phyloP scores from a whole-genome alignment of 2,888 invertebrate genomes.

The Phoronis australis region DNA sequence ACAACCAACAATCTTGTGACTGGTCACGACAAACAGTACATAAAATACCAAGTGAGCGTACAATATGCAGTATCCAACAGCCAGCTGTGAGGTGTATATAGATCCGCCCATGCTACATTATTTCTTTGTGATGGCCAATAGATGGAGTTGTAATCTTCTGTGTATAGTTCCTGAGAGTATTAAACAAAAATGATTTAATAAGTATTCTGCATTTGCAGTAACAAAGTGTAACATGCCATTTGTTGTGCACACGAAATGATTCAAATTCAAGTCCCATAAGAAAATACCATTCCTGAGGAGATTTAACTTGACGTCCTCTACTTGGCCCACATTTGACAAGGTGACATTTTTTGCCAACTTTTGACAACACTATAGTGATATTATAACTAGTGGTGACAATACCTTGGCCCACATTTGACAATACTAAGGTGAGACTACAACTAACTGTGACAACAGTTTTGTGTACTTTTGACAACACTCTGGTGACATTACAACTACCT shows the following conservation, averaged over 20 bases:
- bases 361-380: no score
- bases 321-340: no score
- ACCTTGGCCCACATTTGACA: no score
- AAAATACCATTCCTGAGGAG: neutral
- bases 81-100: conserved; percentile 35
- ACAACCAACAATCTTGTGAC: no score
- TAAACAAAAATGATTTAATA: neutral
- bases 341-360: no score
- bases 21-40: no score
- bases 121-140: conserved; percentile 32
- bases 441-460: no score
- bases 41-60: no score
- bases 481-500: no score
- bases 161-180: conserved; percentile 27
- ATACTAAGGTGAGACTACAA: no score
- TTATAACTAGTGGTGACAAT: no score
- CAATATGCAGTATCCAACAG: conserved; percentile 27
- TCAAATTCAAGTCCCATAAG: neutral
- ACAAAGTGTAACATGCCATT: neutral
- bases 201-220: neutral
- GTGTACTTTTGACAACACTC: no score
- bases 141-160: conserved; percentile 23
- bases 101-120: conserved; percentile 32
- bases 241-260: neutral
- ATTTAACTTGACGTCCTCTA: neutral